phyloP scores from a whole-genome alignment of 2,888 invertebrate genomes.

The Folsomia manolachei region DNA sequence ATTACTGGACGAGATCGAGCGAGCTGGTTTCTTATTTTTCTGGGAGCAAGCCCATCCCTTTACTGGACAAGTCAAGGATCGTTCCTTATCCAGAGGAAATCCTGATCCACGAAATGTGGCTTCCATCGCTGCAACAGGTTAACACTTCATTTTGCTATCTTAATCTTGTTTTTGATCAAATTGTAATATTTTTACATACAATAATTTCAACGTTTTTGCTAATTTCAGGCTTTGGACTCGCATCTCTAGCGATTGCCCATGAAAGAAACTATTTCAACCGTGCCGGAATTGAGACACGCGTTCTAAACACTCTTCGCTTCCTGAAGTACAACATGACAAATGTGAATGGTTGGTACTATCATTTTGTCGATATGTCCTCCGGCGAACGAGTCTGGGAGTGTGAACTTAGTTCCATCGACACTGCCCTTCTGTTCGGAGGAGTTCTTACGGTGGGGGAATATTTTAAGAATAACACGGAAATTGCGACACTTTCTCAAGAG shows the following conservation, averaged over 20 bases:
- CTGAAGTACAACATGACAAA: conserved; percentile 35
- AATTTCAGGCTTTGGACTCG: conserved; percentile 40
- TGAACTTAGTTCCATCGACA: conserved; percentile 47
- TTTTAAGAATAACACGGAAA: conserved; percentile 37
- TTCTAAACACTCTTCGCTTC: conserved; percentile 36
- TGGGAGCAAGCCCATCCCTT: conserved; percentile 43
- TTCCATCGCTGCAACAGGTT: conserved; percentile 39
- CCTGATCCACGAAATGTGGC: conserved; percentile 39
- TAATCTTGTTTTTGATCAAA: no score
- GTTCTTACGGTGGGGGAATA: conserved; percentile 46
- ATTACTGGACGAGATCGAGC: conserved; percentile 42
- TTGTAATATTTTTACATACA: no score
- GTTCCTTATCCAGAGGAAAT: conserved; percentile 37
- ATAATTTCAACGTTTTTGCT: no score
- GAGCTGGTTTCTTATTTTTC: conserved; percentile 40
- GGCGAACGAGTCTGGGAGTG: conserved; percentile 45
- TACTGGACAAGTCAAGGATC: conserved; percentile 48
- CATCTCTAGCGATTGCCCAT: conserved; percentile 41
- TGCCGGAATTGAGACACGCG: conserved; percentile 32
- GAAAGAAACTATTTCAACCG: conserved; percentile 33
- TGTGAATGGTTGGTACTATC: conserved; percentile 47
- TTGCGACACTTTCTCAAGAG: conserved; percentile 31
- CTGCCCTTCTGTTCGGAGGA: conserved; percentile 43
- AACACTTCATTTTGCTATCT: background rate
- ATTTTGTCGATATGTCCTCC: conserved; percentile 43